Conservation (phyloP, 2,113 vertebrate genomes). For the Cnemophilus loriae region DNA sequence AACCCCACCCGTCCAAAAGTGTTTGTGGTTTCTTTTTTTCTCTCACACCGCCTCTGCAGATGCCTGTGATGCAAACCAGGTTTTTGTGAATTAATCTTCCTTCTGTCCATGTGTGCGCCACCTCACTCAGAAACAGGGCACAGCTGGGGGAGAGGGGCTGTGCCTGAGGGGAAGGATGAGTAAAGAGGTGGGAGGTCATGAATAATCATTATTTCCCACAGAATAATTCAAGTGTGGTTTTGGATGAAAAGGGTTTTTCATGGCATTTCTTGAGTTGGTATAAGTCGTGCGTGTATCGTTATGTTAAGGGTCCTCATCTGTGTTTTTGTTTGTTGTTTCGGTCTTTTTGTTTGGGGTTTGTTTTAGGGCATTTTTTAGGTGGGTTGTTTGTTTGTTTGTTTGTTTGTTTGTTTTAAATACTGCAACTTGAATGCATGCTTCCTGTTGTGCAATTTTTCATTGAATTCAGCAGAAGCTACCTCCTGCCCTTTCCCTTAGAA, state of each 20-base stretch:
- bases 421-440: background rate
- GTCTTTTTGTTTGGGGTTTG: background rate
- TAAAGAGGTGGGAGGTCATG: background rate
- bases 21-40: slow-evolving; percentile 51
- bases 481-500: background rate
- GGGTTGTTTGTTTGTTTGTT: background rate
- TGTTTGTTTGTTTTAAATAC: background rate
- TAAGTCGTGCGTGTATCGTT: background rate
- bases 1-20: background rate
- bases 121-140: background rate
- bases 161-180: background rate
- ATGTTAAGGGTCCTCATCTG: background rate
- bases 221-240: background rate
- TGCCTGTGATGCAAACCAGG: background rate
- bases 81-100: background rate
- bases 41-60: background rate
- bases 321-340: fast-evolving
- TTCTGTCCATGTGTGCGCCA: background rate
- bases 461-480: background rate
- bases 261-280: background rate
- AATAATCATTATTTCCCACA: background rate
- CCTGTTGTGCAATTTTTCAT: background rate
- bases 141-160: background rate
- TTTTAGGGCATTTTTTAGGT: background rate
- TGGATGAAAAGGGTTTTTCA: background rate